Base-by-base conservation (phyloP, 2,888 invertebrate species). In the Phengaris arion region DNA sequence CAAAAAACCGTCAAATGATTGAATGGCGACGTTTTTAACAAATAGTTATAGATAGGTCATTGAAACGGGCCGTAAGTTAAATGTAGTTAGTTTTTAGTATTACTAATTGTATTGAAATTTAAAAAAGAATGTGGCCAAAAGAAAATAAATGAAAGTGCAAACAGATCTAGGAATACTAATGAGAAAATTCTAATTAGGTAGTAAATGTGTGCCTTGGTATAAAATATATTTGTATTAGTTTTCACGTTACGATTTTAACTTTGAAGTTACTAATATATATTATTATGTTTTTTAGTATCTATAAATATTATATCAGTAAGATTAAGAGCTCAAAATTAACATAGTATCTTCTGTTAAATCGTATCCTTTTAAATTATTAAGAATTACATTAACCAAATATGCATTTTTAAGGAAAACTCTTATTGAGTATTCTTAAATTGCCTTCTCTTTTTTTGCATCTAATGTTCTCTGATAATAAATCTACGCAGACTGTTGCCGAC, bases 151-250 rank as follows among this genome's bases (percentile, higher is more conserved):
- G 15, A 57, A 7, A 6, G 59, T 22, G 9, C 59, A 59, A 59
- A 22, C 9, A 10, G 1, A 59, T 59, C 15, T 22, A 59, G 59
- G 22, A 10, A 59, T 22, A 22, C 0, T 15, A 10, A 22, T 8
- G 10, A 22, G 1, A 59, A 59, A 59, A 22, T 59, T 59, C 15
- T 4, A 59, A 59, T 10, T 59, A 48, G 8, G 48, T 48, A 59
- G 15, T 22, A 22, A 59, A 59, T 59, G 59, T 59, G 59, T 59
- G 59, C 59, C 59, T 59, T 59, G 15, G 5, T 48, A 5, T 10
- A 59, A 59, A 22, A 59, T 59, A 59, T 59, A 15, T 59, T 59
- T 59, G 59, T 59, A 59, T 59, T 59, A 22, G 59, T 59, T 22
- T 59, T 59, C 54, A 54, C 8, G 59, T 10, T 59, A 22, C 22